A percentile compares a stretch with the other conserved stretches of the same genome.
These are phyloP conservation scores for Agrilus cyanescens DNA, from an alignment of 2,888 invertebrate species.

Conservation along the genomic window DNA sequence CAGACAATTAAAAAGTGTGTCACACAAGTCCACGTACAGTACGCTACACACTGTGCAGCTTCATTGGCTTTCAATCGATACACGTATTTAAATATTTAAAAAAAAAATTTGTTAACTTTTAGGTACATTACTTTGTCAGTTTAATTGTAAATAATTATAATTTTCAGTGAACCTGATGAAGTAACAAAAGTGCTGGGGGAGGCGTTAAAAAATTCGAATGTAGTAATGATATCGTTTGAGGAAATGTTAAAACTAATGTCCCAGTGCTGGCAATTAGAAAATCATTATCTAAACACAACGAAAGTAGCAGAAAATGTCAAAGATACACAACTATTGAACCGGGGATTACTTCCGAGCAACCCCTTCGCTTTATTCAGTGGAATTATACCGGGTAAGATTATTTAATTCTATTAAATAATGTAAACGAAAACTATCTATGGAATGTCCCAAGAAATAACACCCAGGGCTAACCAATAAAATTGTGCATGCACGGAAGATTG, in stretches of 20 bases:
- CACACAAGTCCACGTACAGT: too few species aligned
- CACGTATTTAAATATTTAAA: too few species aligned
- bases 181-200: conserved; percentile 51
- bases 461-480: too few species aligned
- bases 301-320: background rate
- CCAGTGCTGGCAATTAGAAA: conserved; percentile 62
- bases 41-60: too few species aligned
- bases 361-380: conserved; percentile 64
- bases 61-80: too few species aligned
- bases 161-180: conserved; percentile 58
- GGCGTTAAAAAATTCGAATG: conserved; percentile 48
- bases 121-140: too few species aligned
- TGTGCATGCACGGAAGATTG: too few species aligned
- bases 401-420: background rate
- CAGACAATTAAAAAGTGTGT: too few species aligned
- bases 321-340: background rate
- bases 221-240: conserved; percentile 52
- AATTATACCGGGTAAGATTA: conserved; percentile 61
- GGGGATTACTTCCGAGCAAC: conserved; percentile 45
- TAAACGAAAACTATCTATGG: too few species aligned
- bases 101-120: too few species aligned
- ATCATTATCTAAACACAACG: background rate
- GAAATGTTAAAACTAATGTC: conserved; percentile 71
- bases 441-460: too few species aligned
- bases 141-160: conserved; percentile 6